Evolutionary conservation across 2,888 invertebrate species (phyloP), one percentile per base, ranked within the genome.

Genomic region (Orthonychiurus folsomi): DNA sequence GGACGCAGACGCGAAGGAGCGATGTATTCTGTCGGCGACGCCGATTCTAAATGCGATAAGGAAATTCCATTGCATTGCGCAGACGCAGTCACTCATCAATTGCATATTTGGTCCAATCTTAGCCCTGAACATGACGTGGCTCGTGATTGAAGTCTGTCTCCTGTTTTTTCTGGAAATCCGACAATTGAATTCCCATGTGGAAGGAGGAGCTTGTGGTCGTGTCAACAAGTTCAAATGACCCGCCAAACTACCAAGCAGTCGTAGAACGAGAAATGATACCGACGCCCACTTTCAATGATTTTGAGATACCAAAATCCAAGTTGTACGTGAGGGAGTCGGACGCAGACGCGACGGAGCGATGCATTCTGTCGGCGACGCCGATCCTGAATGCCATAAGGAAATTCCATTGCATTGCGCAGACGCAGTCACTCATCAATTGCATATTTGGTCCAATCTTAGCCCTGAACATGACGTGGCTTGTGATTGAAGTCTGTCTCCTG

Each of bases 361-460:
- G n/a, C n/a, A n/a, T n/a, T n/a, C n/a, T n/a, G n/a, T 52, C 52
- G 5, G n/a, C n/a, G 3, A 52, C 5, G 20, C 65, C 67, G 12
- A 60, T 71, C 1, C 57, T 71, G 20, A 48, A 27, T 20, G 71
- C 71, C 1, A 67, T 71, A 12, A 61, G 69, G 57, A 60, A 65
- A 50, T 71, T 66, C 52, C 62, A 67, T 54, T 71, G 68, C 37
- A 61, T 71, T 12, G 63, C 66, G 2, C 65, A 65, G 60, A 71
- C 67, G 67, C 71, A 69, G 54, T 37, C 63, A 21, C 63, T 69
- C 9, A 62, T 71, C 21, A 71, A 71, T 56, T 66, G 68, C 24
- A 71, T 71, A 48, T 71, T 71, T 55, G 71, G 71, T 1, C 63
- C 66, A 2, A 65, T 71, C 52, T 58, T 71, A 5, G 68, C 69